Conservation (phyloP, 2,797 vertebrate species). For the Trematomus bernacchii region DNA sequence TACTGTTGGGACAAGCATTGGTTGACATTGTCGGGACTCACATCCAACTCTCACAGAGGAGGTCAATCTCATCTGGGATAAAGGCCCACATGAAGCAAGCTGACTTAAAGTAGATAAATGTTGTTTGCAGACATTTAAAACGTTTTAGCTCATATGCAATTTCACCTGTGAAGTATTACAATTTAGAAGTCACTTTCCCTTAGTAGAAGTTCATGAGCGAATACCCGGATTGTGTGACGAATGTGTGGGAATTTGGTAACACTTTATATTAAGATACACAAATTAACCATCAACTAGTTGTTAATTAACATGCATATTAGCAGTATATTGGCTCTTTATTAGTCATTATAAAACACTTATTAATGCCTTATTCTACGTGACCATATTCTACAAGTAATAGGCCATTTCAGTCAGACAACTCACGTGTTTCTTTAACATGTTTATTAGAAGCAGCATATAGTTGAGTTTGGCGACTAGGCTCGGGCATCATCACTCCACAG, state of each 20-base stretch:
- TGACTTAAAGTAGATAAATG: not conserved
- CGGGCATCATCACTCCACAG: too few relatives aligned
- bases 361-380: too few relatives aligned
- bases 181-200: not conserved
- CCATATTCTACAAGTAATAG: too few relatives aligned
- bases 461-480: too few relatives aligned
- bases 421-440: too few relatives aligned
- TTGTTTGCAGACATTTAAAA: conserved; percentile 1
- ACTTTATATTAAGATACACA: too few relatives aligned
- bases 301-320: too few relatives aligned
- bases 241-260: not conserved
- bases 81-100: not conserved
- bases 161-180: not conserved
- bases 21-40: not conserved
- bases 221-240: not conserved
- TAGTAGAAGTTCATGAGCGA: not conserved
- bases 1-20: not conserved
- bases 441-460: too few relatives aligned
- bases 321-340: too few relatives aligned
- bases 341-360: too few relatives aligned
- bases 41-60: not conserved
- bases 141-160: not conserved
- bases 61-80: not conserved
- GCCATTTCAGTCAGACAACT: too few relatives aligned
- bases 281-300: too few relatives aligned